Base-by-base conservation (phyloP, 2,797 vertebrate species). In the Cyclura pinguis region DNA sequence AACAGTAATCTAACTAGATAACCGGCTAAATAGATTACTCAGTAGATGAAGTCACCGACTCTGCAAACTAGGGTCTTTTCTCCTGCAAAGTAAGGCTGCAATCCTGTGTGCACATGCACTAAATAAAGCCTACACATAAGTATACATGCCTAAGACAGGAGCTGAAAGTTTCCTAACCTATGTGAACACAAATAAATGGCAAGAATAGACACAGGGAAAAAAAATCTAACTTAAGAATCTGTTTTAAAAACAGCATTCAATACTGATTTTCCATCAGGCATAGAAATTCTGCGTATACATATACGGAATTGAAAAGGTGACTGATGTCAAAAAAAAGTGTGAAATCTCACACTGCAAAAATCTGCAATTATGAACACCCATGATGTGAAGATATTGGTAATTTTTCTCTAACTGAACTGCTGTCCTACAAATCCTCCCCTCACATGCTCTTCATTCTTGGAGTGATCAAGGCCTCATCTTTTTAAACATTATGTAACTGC, bases 261-360 rank as follows among this genome's bases (percentile, higher is more conserved):
- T 55, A 84, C 14, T 1, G 24, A 87, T 91, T 86, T 88, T 92
- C 29, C 84, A n/a, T 57, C 55, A 80, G 80, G 7, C 13, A 57
- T 32, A 91, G 29, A 69, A 3, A 55, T 14, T 76, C 20, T 59
- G 72, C 3, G 69, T 77, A 38, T 4, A 69, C 2, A 55, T 42
- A 67, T 38, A 57, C 29, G 47, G 73, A 84, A 55, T 29, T 52
- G 47, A 84, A 67, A 55, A 69, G 64, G 64, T 29, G 16, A 59
- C 27, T 35, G 16, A 35, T 52, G n/a, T 52, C 4, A 67, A n/a
- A 86, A n/a, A 38, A 24, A n/a, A 73, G 27, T 27, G 10, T 57
- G 86, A 64, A 90, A 13, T 78, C 92, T 57, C 22, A 67, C 89
- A 69, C 0, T 5, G 1, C 1, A 0, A 1, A 8, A 84, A 72